phyloP scores from a whole-genome alignment of 2,888 invertebrate genomes.

The Megaustenia siamemsis region DNA sequence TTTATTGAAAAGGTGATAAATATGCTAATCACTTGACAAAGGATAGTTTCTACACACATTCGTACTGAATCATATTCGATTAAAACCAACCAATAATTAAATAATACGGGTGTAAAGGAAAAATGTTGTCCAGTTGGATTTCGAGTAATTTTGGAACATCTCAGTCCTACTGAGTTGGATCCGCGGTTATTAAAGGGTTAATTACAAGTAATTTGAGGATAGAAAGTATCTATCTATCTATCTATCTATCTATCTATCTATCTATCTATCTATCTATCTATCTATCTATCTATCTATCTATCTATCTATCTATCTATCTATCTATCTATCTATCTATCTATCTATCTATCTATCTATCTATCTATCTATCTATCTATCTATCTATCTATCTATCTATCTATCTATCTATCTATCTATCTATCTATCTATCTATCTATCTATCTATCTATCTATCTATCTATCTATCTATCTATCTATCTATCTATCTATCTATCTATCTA shows the following conservation, averaged over 20 bases:
- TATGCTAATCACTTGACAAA: too few relatives aligned
- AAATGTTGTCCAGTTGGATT: too few relatives aligned
- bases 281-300: conserved; percentile 11
- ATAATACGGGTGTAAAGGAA: too few relatives aligned
- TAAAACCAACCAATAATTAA: too few relatives aligned
- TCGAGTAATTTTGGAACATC: too few relatives aligned
- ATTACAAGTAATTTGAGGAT: too few relatives aligned
- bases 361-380: neutral
- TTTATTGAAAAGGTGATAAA: too few relatives aligned
- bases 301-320: neutral
- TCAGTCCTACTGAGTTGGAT: too few relatives aligned
- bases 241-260: neutral
- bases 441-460: conserved; percentile 9
- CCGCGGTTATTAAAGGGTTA: too few relatives aligned
- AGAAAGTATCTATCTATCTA: neutral
- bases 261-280: neutral
- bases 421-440: conserved; percentile 9
- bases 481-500: neutral
- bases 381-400: neutral
- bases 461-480: conserved; percentile 9
- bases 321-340: conserved; percentile 7
- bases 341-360: neutral
- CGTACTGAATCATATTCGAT: too few relatives aligned
- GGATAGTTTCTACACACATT: too few relatives aligned
- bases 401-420: neutral